Base-by-base conservation (phyloP, 2,113 vertebrate species). In the Austrofundulus limnaeus region DNA sequence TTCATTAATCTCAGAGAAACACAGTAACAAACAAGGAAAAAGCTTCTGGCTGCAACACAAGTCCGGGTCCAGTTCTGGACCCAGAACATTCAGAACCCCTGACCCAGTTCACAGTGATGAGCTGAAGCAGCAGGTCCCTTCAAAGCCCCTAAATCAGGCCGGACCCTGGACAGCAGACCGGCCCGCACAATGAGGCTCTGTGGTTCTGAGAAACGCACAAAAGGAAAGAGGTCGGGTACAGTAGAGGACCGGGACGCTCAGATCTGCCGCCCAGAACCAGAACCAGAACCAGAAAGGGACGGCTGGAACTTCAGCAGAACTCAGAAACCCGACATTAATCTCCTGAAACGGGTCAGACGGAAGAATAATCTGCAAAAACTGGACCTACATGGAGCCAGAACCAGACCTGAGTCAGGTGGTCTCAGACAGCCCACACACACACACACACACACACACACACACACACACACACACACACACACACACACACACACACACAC, bases 131-230 rank as follows among this genome's bases (percentile, higher is more conserved):
- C 78, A 71, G 71, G 80, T 71, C 75, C 70, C 69, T 85, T 85
- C 80, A 86, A 86, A 91, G 80, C 72, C 61, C 66, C 74, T 84
- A 84, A 91, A 91, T 90, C 82, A 84, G 85, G 80, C 70, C 62
- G 43, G 70, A 58, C 71, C 82, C 63, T 78, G 69, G 81, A 82
- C 28, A 78, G 74, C 81, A 63, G 76, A 77, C 46, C 58, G 78
- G 66, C 61, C 49, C 12, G 64, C 68, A 92, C 91, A 92, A 90
- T 82, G 87, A 77, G 66, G 65, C 74, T 80, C 85, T 90, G 82
- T 91, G 73, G 67, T 59, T n/a, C 45, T 50, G 47, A 47, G 69
- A 50, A n/a, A 23, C 10, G 15, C 49, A 80, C 70, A 82, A 75
- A 72, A 31, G 42, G 63, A 48, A 47, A 11, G 58, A 54, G 71